These are phyloP conservation scores for Hippopotamus amphibius DNA, from an alignment of 2,113 vertebrate species.

Conservation along the genomic window DNA sequence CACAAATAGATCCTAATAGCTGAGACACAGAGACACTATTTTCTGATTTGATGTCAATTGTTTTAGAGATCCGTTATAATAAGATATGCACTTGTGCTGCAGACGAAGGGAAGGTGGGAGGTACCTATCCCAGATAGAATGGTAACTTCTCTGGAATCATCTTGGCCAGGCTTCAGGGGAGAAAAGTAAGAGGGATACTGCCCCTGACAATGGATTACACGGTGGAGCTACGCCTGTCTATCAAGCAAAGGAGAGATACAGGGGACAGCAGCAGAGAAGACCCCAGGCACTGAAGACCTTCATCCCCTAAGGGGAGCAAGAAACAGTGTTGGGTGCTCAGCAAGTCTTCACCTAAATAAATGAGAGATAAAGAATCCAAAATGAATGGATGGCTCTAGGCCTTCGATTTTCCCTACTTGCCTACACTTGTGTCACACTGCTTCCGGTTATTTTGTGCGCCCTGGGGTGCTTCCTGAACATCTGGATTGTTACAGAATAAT, in stretches of 20 bases:
- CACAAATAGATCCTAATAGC: not conserved
- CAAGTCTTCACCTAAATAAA: not conserved
- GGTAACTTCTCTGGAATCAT: not conserved
- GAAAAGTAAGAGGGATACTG: not conserved
- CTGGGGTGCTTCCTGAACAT: not conserved
- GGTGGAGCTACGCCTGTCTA: not conserved
- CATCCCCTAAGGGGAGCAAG: not conserved
- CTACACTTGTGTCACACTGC: not conserved
- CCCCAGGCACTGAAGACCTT: not conserved
- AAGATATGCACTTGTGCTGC: not conserved
- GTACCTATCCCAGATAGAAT: not conserved
- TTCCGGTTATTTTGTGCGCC: not conserved
- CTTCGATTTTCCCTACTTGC: not conserved
- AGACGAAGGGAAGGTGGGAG: not conserved
- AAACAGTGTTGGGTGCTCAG: not conserved
- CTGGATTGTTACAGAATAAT: slow-evolving; percentile 31
- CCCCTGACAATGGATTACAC: too few relatives aligned
- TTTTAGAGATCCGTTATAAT: not conserved
- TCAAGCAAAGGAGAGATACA: not conserved
- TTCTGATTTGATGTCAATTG: not conserved
- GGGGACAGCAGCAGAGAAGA: not conserved
- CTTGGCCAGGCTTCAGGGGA: not conserved
- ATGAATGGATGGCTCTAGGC: not conserved
- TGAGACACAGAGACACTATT: not conserved
- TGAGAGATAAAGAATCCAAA: slow-evolving; percentile 1